Evolutionary conservation across 2,113 vertebrate genomes (phyloP).

Genomic region (Condylura cristata): DNA sequence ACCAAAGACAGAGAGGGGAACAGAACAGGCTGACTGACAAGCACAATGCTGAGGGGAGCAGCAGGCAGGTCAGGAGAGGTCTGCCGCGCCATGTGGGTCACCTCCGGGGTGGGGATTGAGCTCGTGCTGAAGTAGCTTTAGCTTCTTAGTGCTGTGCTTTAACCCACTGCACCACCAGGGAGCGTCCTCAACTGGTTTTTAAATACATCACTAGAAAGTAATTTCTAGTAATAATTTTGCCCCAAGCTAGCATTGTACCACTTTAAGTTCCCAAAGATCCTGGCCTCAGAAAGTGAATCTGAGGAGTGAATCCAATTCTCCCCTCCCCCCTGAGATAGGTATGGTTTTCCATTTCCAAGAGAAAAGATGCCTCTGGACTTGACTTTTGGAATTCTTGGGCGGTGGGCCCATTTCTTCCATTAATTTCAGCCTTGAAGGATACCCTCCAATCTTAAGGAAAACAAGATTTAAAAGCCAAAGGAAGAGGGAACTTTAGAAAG

Average conservation of each 20-base stretch:
- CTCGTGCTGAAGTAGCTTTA: no score
- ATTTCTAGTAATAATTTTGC: background rate
- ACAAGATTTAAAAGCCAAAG: background rate
- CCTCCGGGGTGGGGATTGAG: no score
- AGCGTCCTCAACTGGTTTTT: no score
- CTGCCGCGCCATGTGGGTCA: no score
- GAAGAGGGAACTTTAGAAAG: background rate
- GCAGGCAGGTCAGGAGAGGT: no score
- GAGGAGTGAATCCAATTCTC: background rate
- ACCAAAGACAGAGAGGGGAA: no score
- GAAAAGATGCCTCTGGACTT: background rate
- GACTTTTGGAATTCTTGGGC: background rate
- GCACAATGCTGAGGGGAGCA: no score
- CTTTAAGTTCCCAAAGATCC: background rate
- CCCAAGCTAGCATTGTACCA: background rate
- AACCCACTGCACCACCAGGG: no score
- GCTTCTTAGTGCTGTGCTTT: no score
- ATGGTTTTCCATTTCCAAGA: background rate
- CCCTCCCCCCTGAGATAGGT: no score
- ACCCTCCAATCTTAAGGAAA: background rate
- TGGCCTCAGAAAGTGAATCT: background rate
- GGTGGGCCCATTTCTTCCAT: background rate
- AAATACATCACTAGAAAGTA: background rate
- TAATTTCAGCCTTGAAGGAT: background rate
- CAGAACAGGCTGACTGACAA: no score